Evolutionary conservation across 2,888 invertebrate species (phyloP), one percentile per base, ranked within the genome.

Genomic region (Eupithecia pulchellata): DNA sequence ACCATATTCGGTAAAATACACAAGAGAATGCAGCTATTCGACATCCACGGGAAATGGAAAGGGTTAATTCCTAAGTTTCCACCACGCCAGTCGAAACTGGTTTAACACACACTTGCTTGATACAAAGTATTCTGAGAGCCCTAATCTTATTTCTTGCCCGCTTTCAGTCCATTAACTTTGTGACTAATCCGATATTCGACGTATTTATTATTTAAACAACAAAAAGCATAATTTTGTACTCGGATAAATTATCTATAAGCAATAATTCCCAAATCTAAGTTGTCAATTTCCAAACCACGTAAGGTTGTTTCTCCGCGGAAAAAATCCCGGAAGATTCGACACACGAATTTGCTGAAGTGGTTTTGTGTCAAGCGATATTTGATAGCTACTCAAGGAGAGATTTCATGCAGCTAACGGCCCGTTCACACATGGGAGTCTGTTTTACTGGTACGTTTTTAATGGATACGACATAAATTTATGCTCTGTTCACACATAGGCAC

Each of bases 141-240:
- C n/a, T 66, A 52, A 68, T 68, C 32, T 68, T 68, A 66, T 68
- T 63, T 67, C 25, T 68, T 69, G 66, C 42, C 52, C 65, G n/a
- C 66, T 17, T 64, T 55, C 57, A 17, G 42, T 62, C 68, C 72
- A 68, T 72, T 63, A 68, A 67, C 47, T 17, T 42, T 36, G 34
- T 20, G 63, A 52, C 66, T 72, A 52, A 66, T 72, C 66, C 63
- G n/a, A 11, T 47, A 52, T 69, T 58, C 36, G n/a, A 30, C 6
- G n/a, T 39, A 65, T 68, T 39, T 64, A 69, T 69, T 36, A 61
- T 61, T 27, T 4, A 47, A 61, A 27, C 13, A 61, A 47, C 14
- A 47, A 14, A 55, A 30, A 25, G 52, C 32, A 64, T 42, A 25
- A 32, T 32, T 60, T 9, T n/a, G 39, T 27, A 29, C 57, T n/a